Percentiles rank a stretch among this genome's conserved stretches.
phyloP scores from a whole-genome alignment of 2,888 invertebrate genomes.

The Rapana venosa region DNA sequence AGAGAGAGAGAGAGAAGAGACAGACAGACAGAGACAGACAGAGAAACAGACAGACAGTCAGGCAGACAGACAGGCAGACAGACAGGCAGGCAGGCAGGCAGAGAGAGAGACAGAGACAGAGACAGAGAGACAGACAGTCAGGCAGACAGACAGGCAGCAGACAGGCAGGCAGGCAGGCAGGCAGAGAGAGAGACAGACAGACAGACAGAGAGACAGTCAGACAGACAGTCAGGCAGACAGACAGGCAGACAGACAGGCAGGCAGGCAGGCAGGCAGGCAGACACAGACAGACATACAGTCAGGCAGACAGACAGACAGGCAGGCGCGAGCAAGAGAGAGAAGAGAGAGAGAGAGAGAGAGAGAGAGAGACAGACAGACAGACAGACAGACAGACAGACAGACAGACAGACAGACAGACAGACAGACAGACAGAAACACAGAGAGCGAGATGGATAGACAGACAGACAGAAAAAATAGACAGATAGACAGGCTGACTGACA shows the following conservation, averaged over 20 bases:
- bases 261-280: neutral
- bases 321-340: neutral
- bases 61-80: no score
- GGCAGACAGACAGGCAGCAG: neutral
- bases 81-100: no score
- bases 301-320: neutral
- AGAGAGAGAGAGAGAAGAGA: neutral
- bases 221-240: neutral
- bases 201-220: neutral
- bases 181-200: neutral
- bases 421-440: neutral
- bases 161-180: neutral
- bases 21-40: no score
- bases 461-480: neutral
- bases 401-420: neutral
- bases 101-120: constrained; percentile 9
- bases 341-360: neutral
- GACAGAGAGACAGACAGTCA: neutral
- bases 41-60: neutral
- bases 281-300: neutral
- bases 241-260: neutral
- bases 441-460: no score
- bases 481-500: neutral
- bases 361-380: neutral
- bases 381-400: neutral